A percentile compares a stretch with the other conserved stretches of the same genome.
These are phyloP conservation scores for Carabus problematicus DNA, from an alignment of 2,888 invertebrate genomes.

Conservation along the genomic window DNA sequence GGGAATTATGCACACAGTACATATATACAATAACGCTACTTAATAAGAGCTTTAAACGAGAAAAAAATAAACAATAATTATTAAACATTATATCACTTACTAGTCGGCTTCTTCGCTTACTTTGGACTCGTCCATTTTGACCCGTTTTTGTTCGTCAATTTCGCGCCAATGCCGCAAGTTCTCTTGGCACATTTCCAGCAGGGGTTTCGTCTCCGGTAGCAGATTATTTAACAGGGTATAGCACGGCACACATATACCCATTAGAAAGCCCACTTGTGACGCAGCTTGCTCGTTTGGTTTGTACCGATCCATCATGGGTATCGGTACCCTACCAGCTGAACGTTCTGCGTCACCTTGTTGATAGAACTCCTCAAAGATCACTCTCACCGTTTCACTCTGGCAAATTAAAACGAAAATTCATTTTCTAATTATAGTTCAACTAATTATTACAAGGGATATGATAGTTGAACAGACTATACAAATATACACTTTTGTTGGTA, in stretches of 20 bases:
- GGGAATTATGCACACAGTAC: no score
- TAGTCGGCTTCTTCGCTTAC: no score
- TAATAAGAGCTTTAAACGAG: neutral
- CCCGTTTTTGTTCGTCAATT: conserved; percentile 50
- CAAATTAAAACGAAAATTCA: neutral
- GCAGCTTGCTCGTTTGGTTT: conserved; percentile 77
- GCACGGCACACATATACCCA: conserved; percentile 82
- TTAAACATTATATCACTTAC: neutral
- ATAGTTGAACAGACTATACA: no score
- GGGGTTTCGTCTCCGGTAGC: conserved; percentile 73
- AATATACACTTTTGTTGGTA: no score
- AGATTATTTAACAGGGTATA: conserved; percentile 72
- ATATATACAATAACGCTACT: no score
- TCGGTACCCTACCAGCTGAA: conserved; percentile 67
- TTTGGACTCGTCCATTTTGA: no score
- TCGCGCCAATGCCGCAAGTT: conserved; percentile 70
- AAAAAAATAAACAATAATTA: neutral
- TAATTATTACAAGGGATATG: no score
- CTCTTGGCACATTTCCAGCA: conserved; percentile 71
- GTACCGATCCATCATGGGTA: conserved; percentile 73
- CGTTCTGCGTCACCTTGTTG: conserved; percentile 67
- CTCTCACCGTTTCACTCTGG: conserved; percentile 50
- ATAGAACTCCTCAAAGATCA: conserved; percentile 84
- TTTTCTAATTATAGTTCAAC: no score
- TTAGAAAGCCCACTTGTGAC: conserved; percentile 83